Percentiles rank a stretch among this genome's conserved stretches.
These are phyloP conservation scores for Clarias pachynema DNA, from an alignment of 2,797 vertebrate species.

Conservation along the genomic window DNA sequence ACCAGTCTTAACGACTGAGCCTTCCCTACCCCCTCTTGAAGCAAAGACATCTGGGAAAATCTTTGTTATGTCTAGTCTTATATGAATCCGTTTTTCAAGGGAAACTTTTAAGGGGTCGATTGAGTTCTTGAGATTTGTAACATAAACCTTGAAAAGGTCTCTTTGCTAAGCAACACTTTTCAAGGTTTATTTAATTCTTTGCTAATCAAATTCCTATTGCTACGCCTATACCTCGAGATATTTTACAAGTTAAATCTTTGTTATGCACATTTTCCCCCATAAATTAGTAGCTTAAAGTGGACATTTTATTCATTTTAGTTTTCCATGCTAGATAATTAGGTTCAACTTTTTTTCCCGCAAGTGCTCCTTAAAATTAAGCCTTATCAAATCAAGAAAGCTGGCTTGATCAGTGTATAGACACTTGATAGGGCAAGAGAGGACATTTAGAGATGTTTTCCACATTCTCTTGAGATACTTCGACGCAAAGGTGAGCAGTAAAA, in stretches of 20 bases:
- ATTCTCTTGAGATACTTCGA: slow-evolving; percentile 27
- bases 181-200: no score
- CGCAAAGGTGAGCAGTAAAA: slow-evolving; percentile 71
- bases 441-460: background rate
- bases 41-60: background rate
- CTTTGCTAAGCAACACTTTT: no score
- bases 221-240: background rate
- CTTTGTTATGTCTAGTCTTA: background rate
- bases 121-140: background rate
- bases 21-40: background rate
- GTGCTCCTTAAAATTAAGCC: background rate
- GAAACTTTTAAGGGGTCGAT: background rate
- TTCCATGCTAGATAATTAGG: background rate
- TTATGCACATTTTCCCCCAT: background rate
- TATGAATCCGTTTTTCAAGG: background rate
- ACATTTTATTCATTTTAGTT: background rate
- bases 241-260: background rate
- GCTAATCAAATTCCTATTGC: background rate
- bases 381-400: background rate
- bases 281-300: background rate
- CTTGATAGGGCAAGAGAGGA: background rate
- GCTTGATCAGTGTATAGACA: background rate
- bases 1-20: no score
- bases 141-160: background rate
- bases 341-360: background rate